These are phyloP conservation scores for Coleophora deauratella DNA, from an alignment of 2,888 invertebrate species.

Conservation along the genomic window DNA sequence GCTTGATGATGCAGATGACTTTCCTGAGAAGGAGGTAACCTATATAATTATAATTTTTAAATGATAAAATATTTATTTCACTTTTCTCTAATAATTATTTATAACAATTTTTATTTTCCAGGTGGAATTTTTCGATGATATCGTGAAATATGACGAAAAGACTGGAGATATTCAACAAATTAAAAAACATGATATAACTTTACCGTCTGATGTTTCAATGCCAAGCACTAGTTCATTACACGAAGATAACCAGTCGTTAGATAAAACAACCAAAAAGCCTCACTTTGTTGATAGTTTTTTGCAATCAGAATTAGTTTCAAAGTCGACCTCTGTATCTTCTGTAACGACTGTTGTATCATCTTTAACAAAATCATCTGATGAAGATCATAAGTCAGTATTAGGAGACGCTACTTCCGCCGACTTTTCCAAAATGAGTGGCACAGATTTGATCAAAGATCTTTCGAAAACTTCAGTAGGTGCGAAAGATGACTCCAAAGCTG, in stretches of 20 bases:
- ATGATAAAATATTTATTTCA: not conserved
- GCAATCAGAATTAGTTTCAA: conserved; percentile 52
- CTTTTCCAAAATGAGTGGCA: conserved; percentile 62
- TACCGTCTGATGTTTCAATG: conserved; percentile 19
- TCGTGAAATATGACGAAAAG: conserved; percentile 35
- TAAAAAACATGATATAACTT: conserved; percentile 22
- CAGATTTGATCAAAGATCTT: conserved; percentile 57
- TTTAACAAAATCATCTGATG: conserved; percentile 63
- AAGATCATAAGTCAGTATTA: conserved; percentile 58
- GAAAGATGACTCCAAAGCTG: conserved; percentile 53
- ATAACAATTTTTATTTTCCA: conserved; percentile 20
- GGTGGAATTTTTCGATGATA: conserved; percentile 56
- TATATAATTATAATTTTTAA: not conserved
- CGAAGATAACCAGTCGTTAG: conserved; percentile 33
- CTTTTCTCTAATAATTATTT: not conserved
- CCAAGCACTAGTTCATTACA: conserved; percentile 32
- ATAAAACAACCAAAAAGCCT: conserved; percentile 38
- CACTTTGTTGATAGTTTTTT: conserved; percentile 45
- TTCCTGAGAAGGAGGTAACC: conserved; percentile 66
- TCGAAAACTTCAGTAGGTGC: conserved; percentile 59
- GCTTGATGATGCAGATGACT: conserved; percentile 68
- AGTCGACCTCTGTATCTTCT: conserved; percentile 66
- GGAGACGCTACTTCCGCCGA: conserved; percentile 66
- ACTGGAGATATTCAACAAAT: conserved; percentile 21
- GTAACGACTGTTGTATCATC: conserved; percentile 64